Evolutionary conservation across 2,888 invertebrate genomes (phyloP).

Genomic region (Pteria penguin): DNA sequence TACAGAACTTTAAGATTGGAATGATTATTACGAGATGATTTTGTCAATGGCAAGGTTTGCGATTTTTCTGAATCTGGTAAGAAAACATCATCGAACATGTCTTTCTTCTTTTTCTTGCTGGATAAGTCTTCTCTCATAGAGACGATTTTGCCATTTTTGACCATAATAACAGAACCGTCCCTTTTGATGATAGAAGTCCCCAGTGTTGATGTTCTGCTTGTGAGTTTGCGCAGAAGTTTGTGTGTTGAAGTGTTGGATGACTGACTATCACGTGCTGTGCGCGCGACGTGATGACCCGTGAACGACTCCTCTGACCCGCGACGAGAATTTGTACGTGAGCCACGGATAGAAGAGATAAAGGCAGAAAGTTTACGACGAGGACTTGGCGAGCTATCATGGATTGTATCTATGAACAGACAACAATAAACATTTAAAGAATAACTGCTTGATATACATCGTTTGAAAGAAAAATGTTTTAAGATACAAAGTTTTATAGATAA

Average conservation of each 20-base stretch:
- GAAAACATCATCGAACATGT: constrained; percentile 48
- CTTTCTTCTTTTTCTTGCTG: constrained; percentile 36
- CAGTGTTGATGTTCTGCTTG: constrained; percentile 57
- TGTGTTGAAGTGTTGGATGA: constrained; percentile 38
- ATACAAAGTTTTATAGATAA: no score
- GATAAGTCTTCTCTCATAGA: constrained; percentile 60
- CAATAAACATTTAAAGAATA: no score
- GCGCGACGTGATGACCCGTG: neutral
- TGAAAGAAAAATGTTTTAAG: no score
- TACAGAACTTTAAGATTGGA: neutral
- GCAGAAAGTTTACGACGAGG: constrained; percentile 33
- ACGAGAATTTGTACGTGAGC: constrained; percentile 20
- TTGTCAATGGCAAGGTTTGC: neutral
- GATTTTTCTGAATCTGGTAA: constrained; percentile 18
- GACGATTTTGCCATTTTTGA: constrained; percentile 73
- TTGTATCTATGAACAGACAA: constrained; percentile 41
- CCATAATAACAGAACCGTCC: constrained; percentile 69
- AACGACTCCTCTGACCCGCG: constrained; percentile 32
- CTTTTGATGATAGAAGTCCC: constrained; percentile 68
- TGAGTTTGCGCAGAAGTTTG: constrained; percentile 53
- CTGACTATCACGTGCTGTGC: constrained; percentile 11
- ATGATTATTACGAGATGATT: neutral
- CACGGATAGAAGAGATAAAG: constrained; percentile 34
- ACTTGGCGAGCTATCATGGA: constrained; percentile 42
- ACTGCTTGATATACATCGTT: no score